Evolutionary conservation across 1,140 invertebrate genomes (phyloP).

Genomic region (Aphis craccivora): DNA sequence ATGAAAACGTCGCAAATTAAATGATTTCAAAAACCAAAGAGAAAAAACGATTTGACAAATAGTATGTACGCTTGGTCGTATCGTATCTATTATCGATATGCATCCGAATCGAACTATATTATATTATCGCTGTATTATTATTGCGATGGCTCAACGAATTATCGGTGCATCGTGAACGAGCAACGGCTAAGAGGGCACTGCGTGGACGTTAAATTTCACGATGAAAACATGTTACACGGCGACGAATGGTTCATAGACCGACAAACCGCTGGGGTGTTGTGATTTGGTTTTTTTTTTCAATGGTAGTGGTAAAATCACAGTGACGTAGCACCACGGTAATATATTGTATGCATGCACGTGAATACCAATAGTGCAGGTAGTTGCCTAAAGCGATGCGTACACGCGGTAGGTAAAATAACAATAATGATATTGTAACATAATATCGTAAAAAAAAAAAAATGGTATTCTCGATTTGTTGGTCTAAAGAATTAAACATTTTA

Average conservation of each 20-base stretch:
- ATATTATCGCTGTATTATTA: background rate
- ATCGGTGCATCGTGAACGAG: background rate
- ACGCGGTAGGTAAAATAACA: background rate
- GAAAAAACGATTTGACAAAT: too few species aligned
- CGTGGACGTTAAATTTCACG: background rate
- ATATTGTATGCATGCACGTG: background rate
- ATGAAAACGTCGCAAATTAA: background rate
- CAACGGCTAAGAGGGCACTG: background rate
- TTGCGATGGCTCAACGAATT: background rate
- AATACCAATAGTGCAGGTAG: background rate
- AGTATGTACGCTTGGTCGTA: background rate
- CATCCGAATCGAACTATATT: background rate
- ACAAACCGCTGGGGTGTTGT: background rate
- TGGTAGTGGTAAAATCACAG: constrained; percentile 16
- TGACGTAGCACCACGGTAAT: background rate
- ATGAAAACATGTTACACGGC: background rate
- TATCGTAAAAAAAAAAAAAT: background rate
- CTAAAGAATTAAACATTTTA: too few species aligned
- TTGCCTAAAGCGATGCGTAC: background rate
- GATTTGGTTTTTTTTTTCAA: background rate
- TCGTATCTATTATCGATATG: background rate
- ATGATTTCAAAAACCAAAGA: background rate
- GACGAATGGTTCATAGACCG: background rate
- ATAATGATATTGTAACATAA: too few species aligned
- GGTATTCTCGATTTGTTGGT: too few species aligned